Evolutionary conservation across 2,888 invertebrate species (phyloP).

Genomic region (Tenthredo scrophulariae): DNA sequence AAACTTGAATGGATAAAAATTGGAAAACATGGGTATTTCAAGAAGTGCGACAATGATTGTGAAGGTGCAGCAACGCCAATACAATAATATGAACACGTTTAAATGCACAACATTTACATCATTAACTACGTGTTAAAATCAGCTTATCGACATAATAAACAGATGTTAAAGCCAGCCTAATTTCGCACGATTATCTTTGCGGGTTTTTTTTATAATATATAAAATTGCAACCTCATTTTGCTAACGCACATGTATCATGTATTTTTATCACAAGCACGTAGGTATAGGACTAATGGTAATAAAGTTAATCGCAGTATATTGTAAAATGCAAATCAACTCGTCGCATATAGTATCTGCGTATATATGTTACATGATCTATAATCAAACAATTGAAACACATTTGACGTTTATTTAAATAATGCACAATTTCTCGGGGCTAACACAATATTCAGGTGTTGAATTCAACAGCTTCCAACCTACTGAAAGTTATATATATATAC

Average conservation of each 20-base stretch:
- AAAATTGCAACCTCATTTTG: background rate
- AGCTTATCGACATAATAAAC: background rate
- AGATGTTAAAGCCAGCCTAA: background rate
- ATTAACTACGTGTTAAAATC: background rate
- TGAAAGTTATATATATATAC: background rate
- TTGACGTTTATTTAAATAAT: background rate
- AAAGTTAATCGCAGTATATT: background rate
- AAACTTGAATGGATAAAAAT: background rate
- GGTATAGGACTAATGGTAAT: background rate
- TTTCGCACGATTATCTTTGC: background rate
- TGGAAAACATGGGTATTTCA: background rate
- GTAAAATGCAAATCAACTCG: background rate
- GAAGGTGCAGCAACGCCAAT: background rate
- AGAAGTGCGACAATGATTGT: background rate
- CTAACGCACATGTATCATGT: too few relatives aligned
- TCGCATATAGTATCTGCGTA: background rate
- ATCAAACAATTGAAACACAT: background rate
- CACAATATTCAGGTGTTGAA: background rate
- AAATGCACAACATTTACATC: background rate
- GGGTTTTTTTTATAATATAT: background rate
- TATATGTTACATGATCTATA: background rate
- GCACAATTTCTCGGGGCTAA: background rate
- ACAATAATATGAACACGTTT: background rate
- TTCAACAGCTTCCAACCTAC: background rate
- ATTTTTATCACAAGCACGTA: background rate